These are phyloP conservation scores for Miltochrista miniata DNA, from an alignment of 2,888 invertebrate genomes.

Conservation along the genomic window DNA sequence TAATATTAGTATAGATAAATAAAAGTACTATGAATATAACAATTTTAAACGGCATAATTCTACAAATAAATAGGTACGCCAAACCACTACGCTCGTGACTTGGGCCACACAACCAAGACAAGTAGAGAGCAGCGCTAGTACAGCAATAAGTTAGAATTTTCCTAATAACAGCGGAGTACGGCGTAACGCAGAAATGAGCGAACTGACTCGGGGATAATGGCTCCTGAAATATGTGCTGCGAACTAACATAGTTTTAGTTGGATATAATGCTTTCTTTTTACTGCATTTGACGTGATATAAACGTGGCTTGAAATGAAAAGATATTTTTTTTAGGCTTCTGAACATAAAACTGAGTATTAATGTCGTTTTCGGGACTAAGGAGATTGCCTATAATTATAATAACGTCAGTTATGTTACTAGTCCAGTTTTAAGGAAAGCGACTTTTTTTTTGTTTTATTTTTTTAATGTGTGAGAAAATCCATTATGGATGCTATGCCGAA, in stretches of 20 bases:
- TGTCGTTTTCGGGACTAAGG: no score
- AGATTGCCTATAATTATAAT: no score
- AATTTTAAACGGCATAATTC: no score
- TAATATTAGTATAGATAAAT: no score
- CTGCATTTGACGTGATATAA: neutral
- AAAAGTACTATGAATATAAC: no score
- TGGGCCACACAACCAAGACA: conserved; percentile 33
- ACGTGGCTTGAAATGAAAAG: no score
- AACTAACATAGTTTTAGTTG: neutral
- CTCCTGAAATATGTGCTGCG: conserved; percentile 18
- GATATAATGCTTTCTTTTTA: neutral
- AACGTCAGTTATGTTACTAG: no score
- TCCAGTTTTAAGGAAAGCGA: no score
- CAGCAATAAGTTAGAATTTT: conserved; percentile 79
- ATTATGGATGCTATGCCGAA: no score
- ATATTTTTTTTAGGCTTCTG: neutral
- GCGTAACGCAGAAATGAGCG: conserved; percentile 35
- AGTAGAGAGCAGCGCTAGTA: conserved; percentile 50
- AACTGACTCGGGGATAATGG: conserved; percentile 27
- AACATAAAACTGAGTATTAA: neutral
- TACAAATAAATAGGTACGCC: no score
- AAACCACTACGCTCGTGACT: conserved; percentile 16
- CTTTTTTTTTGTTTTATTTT: no score
- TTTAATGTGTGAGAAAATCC: no score
- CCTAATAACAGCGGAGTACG: conserved; percentile 59